phyloP scores from a whole-genome alignment of 2,888 invertebrate genomes.

The Cataglyphis cursor region DNA sequence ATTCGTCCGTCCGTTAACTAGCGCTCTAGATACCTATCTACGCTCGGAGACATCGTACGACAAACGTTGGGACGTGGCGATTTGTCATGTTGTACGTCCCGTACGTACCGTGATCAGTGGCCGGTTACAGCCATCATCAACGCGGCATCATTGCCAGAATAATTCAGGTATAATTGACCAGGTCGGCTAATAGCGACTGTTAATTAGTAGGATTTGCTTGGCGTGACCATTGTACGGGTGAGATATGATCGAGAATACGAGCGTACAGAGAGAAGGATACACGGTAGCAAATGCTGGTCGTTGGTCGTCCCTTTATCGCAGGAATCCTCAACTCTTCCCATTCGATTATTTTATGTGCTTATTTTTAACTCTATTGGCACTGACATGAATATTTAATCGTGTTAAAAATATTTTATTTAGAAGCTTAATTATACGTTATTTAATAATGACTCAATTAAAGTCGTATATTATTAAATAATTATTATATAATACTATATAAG shows the following conservation, averaged over 20 bases:
- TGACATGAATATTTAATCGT: neutral
- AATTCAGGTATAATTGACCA: constrained; percentile 80
- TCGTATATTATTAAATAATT: neutral
- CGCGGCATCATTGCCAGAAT: constrained; percentile 74
- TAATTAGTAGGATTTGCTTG: constrained; percentile 75
- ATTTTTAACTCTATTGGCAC: neutral
- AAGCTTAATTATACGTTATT: neutral
- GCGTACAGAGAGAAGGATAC: constrained; percentile 43
- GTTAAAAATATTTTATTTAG: neutral
- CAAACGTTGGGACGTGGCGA: constrained; percentile 67
- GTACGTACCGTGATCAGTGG: constrained; percentile 42
- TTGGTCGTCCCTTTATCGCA: constrained; percentile 35
- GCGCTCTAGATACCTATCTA: neutral
- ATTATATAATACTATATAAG: neutral
- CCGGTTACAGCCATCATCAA: constrained; percentile 61
- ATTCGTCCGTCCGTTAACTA: constrained; percentile 26
- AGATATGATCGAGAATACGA: constrained; percentile 73
- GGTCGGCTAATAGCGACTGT: constrained; percentile 78
- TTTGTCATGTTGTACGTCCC: constrained; percentile 59
- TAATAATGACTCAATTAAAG: neutral
- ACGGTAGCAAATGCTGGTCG: constrained; percentile 51
- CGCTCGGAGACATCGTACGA: constrained; percentile 57
- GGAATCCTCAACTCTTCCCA: constrained; percentile 41
- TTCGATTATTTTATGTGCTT: neutral
- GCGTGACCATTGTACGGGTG: constrained; percentile 64